Evolutionary conservation across 1,140 invertebrate genomes (phyloP), one percentile per base, ranked within the genome.

Genomic region (Drosophila saltans): DNA sequence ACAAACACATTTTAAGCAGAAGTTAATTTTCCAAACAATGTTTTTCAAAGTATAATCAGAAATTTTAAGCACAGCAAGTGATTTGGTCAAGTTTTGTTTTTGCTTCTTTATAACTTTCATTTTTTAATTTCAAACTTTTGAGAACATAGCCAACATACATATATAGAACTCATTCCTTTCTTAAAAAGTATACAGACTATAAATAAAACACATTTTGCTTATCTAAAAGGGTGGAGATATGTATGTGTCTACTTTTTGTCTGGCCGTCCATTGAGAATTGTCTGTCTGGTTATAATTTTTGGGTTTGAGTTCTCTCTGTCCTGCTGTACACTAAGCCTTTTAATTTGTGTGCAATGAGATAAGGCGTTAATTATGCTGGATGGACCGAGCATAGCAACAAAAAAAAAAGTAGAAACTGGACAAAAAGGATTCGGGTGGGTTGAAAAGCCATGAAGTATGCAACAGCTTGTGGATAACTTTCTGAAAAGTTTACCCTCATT

Each of bases 301-400:
- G 33, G 30, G 52, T 28, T 58, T 63, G 6, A 62, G 41, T 40
- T 9, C 52, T 45, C 48, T 65, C 48, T 78, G 60, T 36, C 21
- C 45, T 63, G 36, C 55, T 62, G 43, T 6, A 4, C 21, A 26
- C 36, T 79, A 80, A 86, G 65, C 75, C 79, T 65, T 86, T 86
- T 72, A 72, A 88, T 88, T 74, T 84, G 80, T 82, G 76, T 64
- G 62, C 72, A 72, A 40, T 71, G 68, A 65, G 83, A 86, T 86
- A 86, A 82, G 52, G 76, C 76, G 72, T 73, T 82, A 77, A 86
- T 86, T 86, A 82, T 82, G 56, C 55, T 21, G 58, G 60, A 28
- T 26, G 28, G 36, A 26, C 59, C 24, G n/a, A n/a, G n/a, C 8
- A 24, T 16, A 16, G 16, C 57, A 40, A 39, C 33, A 59, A 55